Evolutionary conservation across 2,888 invertebrate species (phyloP).

Genomic region (Cryptosula pallasiana): DNA sequence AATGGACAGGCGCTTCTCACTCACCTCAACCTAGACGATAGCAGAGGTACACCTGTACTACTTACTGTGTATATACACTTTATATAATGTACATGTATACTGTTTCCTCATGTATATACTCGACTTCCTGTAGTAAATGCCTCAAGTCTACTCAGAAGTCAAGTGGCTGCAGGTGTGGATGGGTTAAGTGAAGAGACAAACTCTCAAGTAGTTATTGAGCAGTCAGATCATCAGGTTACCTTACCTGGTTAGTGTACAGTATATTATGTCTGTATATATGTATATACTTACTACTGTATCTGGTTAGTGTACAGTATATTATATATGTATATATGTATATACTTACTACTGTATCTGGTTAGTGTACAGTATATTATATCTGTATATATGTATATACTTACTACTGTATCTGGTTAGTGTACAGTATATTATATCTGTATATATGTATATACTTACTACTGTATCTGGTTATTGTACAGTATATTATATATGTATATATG

Average conservation of each 20-base stretch:
- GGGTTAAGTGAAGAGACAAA: not conserved
- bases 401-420: not conserved
- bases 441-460: not conserved
- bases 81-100: not conserved
- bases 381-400: too few relatives aligned
- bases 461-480: not conserved
- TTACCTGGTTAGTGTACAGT: not conserved
- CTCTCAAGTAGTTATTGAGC: not conserved
- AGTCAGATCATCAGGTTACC: not conserved
- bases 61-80: too few relatives aligned
- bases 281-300: not conserved
- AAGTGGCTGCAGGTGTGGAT: not conserved
- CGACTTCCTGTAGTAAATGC: not conserved
- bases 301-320: not conserved
- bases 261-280: not conserved
- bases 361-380: not conserved
- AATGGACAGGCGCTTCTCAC: constrained; percentile 17
- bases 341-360: not conserved
- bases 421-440: too few relatives aligned
- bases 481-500: not conserved
- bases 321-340: not conserved
- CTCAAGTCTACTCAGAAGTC: not conserved
- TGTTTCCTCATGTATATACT: too few relatives aligned
- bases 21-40: constrained; percentile 4
- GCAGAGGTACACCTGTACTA: too few relatives aligned